Evolutionary conservation across 2,797 vertebrate genomes (phyloP), one percentile per base, ranked within the genome.

Genomic region (Tachyglossus aculeatus): DNA sequence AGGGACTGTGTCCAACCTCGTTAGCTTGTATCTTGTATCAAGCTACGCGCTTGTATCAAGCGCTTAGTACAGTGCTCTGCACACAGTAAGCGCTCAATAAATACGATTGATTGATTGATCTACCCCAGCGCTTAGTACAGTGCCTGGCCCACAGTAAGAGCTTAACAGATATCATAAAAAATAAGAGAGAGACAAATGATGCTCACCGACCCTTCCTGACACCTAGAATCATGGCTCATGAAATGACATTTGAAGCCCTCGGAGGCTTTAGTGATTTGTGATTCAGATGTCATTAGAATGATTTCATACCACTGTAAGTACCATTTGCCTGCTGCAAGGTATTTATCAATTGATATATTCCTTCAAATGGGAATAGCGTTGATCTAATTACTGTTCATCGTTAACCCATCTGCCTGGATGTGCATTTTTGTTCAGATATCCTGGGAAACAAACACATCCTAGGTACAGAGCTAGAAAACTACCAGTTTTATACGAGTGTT

Each of bases 341-440:
- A 39, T 58, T 65, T 38, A 45, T 62, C 31, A 72, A 65, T 6
- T 41, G 16, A 55, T 52, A 55, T 67, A 44, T 6, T 25, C 36
- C 36, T 43, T 32, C 31, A 71, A 51, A 51, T 78, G 59, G 22
- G 48, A 52, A 75, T 73, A 10, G 56, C 41, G 58, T 12, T 65
- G 38, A 50, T 80, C 32, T 65, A 53, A 43, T 81, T 66, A 41
- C 38, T 45, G 21, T 48, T 56, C 24, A 6, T 65, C 73, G 56
- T 52, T 66, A 39, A 67, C 34, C 68, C 48, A 32, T 76, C 59
- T 71, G 53, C 9, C 10, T 74, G 59, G 36, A 38, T 36, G 24
- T 63, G 33, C 37, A 25, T 22, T 71, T 11, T 13, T 3, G 6
- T 56, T 27, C 22, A 0, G 2, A 11, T 45, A 18, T 67, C 31